These are phyloP conservation scores for Zootoca vivipara DNA, from an alignment of 2,113 vertebrate genomes.

Conservation along the genomic window DNA sequence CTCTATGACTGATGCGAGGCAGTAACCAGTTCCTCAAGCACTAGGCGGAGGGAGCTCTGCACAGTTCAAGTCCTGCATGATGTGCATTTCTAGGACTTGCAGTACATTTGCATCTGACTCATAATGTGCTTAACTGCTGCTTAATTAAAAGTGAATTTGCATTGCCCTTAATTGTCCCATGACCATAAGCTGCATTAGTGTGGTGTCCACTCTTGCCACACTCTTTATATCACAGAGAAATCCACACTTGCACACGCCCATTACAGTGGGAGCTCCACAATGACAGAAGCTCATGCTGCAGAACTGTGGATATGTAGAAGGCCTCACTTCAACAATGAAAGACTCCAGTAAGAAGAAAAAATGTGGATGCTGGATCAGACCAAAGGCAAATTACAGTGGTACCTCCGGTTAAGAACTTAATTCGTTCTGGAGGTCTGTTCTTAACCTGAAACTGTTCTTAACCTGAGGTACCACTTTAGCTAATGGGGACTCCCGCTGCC, in stretches of 20 bases:
- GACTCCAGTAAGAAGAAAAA: too few relatives aligned
- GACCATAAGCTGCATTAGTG: background rate
- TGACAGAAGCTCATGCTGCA: too few relatives aligned
- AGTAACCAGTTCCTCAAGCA: background rate
- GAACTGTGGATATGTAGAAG: background rate
- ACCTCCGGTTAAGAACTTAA: too few relatives aligned
- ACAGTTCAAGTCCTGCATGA: background rate
- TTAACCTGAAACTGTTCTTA: too few relatives aligned
- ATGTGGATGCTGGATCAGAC: too few relatives aligned
- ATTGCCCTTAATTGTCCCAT: background rate
- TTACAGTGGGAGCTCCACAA: background rate
- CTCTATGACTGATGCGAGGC: background rate
- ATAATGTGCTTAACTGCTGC: background rate
- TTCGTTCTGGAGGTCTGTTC: too few relatives aligned
- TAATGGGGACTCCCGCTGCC: too few relatives aligned
- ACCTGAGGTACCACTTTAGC: too few relatives aligned
- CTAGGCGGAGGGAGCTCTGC: too few relatives aligned
- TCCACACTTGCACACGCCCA: background rate
- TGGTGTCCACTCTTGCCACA: too few relatives aligned
- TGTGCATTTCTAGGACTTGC: background rate
- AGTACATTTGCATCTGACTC: background rate
- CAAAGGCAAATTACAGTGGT: too few relatives aligned
- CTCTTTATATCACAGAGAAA: background rate
- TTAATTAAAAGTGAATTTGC: background rate
- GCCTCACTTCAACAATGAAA: background rate